phyloP scores from a whole-genome alignment of 2,797 vertebrate species.

The Dendrocincla tyrannina region DNA sequence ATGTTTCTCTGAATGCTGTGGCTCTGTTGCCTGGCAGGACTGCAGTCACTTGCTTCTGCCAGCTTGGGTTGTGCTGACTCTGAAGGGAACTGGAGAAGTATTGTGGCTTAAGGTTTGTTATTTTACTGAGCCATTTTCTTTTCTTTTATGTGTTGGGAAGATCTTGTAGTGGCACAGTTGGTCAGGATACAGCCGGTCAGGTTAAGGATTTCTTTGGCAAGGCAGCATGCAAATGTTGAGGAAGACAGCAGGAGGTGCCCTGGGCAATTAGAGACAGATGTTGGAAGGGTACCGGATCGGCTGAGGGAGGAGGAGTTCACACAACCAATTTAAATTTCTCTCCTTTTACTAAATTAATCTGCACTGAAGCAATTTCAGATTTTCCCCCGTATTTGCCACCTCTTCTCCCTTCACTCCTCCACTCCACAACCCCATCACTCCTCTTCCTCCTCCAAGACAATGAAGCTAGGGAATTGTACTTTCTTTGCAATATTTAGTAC shows the following conservation, averaged over 20 bases:
- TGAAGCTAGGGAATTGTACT: neutral
- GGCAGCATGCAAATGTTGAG: neutral
- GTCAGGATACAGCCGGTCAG: neutral
- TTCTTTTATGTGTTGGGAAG: neutral
- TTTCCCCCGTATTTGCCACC: neutral
- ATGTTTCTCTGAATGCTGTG: neutral
- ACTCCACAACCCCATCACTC: accelerated
- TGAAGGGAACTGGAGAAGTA: neutral
- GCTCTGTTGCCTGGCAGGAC: neutral
- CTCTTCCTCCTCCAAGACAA: neutral
- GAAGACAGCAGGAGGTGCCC: conserved; percentile 64
- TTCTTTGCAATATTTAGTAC: neutral
- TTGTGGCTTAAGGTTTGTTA: neutral
- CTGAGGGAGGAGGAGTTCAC: neutral
- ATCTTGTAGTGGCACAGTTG: neutral
- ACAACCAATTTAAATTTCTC: neutral
- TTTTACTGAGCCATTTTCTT: neutral
- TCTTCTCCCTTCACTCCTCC: accelerated
- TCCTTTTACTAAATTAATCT: neutral
- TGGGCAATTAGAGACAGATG: conserved; percentile 46
- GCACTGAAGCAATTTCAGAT: neutral
- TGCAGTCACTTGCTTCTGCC: neutral
- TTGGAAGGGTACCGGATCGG: neutral
- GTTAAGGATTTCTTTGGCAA: neutral
- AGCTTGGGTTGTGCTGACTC: neutral